Evolutionary conservation across 2,797 vertebrate genomes (phyloP), one percentile per base, ranked within the genome.

Genomic region (Myiotriccus ornatus): DNA sequence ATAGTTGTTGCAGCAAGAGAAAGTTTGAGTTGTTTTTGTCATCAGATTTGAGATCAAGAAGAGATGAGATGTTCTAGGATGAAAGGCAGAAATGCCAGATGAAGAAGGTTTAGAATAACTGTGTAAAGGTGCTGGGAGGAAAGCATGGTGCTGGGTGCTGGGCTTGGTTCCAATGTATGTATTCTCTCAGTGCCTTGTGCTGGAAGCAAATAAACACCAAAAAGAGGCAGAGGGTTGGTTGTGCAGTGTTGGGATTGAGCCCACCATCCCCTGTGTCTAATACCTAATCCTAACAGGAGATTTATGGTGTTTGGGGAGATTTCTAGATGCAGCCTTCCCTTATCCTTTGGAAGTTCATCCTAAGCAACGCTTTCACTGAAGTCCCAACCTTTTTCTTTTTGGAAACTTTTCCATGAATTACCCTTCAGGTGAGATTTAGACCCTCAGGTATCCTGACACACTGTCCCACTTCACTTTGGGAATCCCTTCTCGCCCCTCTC

Each of bases 11-110:
- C 60, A 84, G 59, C 23, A 44, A 35, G 35, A 57, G 10, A 75
- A 89, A 73, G 55, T 41, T 60, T 52, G n/a, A 16, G 35, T 49
- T 69, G 34, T 7, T 90, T 94, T 67, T 82, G 77, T 73, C 70
- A 92, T 79, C 56, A 69, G 80, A 88, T 89, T 65, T 84, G 70
- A 76, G 63, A 79, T 87, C 80, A 85, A 89, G 87, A 77, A 89
- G 82, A 92, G 44, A 85, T 32, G 24, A 84, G 52, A 91, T 49
- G 49, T 21, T 60, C 41, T 20, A 25, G 20, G 91, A 94, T 75
- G 79, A 94, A 93, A 89, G 50, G 65, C 50, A 82, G 83, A 86
- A 87, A 63, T 16, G 21, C 28, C 41, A 80, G 68, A 90, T 49
- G 56, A 85, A 64, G 28, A 91, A 59, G 55, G 30, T 46, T 64